Conservation (phyloP, 2,888 invertebrate species). For the Tachystola acroxantha region DNA sequence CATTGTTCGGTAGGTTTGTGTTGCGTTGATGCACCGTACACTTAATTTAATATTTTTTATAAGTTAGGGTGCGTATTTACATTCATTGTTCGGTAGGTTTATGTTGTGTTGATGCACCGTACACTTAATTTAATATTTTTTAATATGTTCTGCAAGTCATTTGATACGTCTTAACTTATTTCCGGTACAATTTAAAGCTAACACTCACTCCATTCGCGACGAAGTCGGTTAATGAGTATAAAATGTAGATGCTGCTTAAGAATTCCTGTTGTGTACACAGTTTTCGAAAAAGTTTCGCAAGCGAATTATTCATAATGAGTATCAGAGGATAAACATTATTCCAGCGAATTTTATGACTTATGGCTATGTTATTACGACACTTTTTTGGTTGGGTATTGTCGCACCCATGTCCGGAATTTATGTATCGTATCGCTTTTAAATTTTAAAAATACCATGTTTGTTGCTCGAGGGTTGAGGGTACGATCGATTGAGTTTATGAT, state of each 20-base stretch:
- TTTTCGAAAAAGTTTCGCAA: slow-evolving; percentile 61
- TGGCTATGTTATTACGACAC: slow-evolving; percentile 49
- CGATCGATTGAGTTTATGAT: slow-evolving; percentile 60
- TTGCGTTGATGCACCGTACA: too few relatives aligned
- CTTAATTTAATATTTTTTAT: too few relatives aligned
- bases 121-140: too few relatives aligned
- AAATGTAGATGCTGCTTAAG: slow-evolving; percentile 49
- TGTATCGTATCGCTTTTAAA: slow-evolving; percentile 45
- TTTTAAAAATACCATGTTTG: slow-evolving; percentile 49
- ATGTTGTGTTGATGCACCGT: too few relatives aligned
- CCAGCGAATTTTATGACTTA: slow-evolving; percentile 59
- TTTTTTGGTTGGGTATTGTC: slow-evolving; percentile 49
- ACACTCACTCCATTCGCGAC: slow-evolving; percentile 35
- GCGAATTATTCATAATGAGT: slow-evolving; percentile 68
- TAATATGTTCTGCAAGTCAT: too few relatives aligned
- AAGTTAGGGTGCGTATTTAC: too few relatives aligned
- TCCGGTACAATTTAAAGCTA: slow-evolving; percentile 21
- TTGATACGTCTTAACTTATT: too few relatives aligned
- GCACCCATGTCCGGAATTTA: slow-evolving; percentile 57
- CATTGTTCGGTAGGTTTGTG: too few relatives aligned
- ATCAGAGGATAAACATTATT: slow-evolving; percentile 38
- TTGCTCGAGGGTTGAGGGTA: slow-evolving; percentile 61
- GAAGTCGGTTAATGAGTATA: slow-evolving; percentile 39
- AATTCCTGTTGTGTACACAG: slow-evolving; percentile 64
- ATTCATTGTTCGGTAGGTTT: too few relatives aligned